A percentile compares a stretch with the other conserved stretches of the same genome.
Conservation (phyloP, 2,888 invertebrate species). For the Drosophila borealis region DNA sequence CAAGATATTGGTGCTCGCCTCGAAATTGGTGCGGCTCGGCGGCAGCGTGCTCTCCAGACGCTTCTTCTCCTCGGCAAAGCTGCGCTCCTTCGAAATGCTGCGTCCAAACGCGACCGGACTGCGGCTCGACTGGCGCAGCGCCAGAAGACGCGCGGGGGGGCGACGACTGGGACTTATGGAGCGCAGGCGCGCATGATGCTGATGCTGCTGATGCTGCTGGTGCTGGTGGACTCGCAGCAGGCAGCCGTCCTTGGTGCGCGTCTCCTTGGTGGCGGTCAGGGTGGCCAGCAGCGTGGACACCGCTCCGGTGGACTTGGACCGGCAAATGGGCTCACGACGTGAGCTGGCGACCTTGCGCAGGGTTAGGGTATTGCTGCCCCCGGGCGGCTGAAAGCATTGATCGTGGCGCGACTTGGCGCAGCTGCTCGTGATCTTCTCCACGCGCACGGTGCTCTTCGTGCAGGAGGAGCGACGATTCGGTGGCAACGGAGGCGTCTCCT, state of each 20-base stretch:
- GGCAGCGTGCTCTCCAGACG: conserved; percentile 85
- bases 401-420: conserved; percentile 78
- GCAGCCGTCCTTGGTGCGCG: conserved; percentile 60
- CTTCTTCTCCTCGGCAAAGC: conserved; percentile 86
- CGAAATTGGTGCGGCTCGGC: conserved; percentile 80
- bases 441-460: conserved; percentile 86
- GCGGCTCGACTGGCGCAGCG: conserved; percentile 82
- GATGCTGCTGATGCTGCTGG: conserved; percentile 71
- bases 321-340: conserved; percentile 81
- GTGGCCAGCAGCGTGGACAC: conserved; percentile 72
- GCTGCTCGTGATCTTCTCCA: conserved; percentile 85
- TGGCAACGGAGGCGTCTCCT: conserved; percentile 88
- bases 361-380: conserved; percentile 82
- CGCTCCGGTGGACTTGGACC: conserved; percentile 84
- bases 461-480: conserved; percentile 91
- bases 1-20: conserved; percentile 84
- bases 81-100: conserved; percentile 86
- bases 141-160: conserved; percentile 61
- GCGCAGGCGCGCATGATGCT: conserved; percentile 70
- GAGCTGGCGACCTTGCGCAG: conserved; percentile 78
- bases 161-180: conserved; percentile 81
- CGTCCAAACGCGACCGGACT: conserved; percentile 85
- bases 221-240: conserved; percentile 72
- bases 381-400: conserved; percentile 82
- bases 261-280: conserved; percentile 65